phyloP scores from a whole-genome alignment of 2,113 vertebrate genomes.

The Circaetus gallicus region DNA sequence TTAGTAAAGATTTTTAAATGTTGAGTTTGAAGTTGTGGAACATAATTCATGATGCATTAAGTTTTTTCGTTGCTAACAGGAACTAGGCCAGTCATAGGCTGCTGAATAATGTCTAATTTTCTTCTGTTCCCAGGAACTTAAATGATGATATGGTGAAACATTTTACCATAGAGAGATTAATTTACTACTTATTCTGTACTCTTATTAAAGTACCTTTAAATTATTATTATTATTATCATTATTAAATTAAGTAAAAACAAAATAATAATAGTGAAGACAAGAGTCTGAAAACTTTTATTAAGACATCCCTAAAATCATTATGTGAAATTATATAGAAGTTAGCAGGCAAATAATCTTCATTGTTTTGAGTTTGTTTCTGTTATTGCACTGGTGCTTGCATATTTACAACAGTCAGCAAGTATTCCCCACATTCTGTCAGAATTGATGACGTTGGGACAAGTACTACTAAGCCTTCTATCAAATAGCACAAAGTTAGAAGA shows the following conservation, averaged over 20 bases:
- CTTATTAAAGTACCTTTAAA: background rate
- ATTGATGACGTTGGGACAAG: background rate
- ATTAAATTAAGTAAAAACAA: background rate
- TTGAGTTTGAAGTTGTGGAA: background rate
- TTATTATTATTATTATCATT: background rate
- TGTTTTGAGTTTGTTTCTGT: background rate
- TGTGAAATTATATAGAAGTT: background rate
- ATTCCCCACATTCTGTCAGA: background rate
- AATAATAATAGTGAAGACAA: background rate
- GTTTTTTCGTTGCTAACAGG: background rate
- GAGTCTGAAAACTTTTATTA: background rate
- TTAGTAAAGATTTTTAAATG: background rate
- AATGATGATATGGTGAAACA: background rate
- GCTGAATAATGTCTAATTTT: background rate
- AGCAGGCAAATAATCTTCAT: background rate
- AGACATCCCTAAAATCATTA: background rate
- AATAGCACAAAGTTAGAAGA: background rate
- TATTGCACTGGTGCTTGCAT: background rate
- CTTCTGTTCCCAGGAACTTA: background rate
- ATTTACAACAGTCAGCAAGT: background rate
- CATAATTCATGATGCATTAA: background rate
- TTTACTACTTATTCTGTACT: background rate
- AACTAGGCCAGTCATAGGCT: background rate
- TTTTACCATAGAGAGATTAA: background rate
- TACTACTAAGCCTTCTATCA: background rate